These are phyloP conservation scores for Macrotus californicus DNA, from an alignment of 2,113 vertebrate species.

Conservation along the genomic window DNA sequence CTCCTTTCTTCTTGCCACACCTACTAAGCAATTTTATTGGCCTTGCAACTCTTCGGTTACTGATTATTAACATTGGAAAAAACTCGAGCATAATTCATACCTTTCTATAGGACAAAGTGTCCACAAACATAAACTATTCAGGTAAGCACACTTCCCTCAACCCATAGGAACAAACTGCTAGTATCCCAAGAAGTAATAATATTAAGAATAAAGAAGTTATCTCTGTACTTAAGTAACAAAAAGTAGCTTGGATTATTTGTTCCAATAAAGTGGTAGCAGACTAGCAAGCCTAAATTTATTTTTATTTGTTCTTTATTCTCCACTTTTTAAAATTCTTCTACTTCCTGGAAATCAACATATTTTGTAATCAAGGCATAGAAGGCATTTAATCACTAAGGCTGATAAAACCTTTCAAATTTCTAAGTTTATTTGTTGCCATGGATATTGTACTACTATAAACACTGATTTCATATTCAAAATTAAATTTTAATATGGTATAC, in stretches of 20 bases:
- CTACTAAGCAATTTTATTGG: background rate
- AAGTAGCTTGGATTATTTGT: background rate
- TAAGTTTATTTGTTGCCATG: background rate
- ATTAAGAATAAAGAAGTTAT: background rate
- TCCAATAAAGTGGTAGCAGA: background rate
- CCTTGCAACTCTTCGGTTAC: background rate
- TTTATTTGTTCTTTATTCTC: background rate
- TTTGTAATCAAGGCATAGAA: constrained; percentile 9
- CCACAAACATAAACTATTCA: background rate
- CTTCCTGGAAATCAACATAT: constrained; percentile 17
- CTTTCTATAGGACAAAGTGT: background rate
- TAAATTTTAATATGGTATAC: constrained; percentile 16
- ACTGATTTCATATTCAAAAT: constrained; percentile 2
- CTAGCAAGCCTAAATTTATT: background rate
- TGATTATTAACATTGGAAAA: background rate
- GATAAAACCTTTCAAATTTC: background rate
- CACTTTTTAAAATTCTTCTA: background rate
- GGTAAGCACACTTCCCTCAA: background rate
- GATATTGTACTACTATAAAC: background rate
- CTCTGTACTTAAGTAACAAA: background rate
- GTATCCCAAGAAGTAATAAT: background rate
- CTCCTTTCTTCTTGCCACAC: background rate
- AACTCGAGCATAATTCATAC: background rate
- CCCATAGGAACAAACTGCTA: background rate
- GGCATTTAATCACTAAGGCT: background rate